Base-by-base conservation (phyloP, 2,113 vertebrate genomes). In the Eulemur macaco region DNA sequence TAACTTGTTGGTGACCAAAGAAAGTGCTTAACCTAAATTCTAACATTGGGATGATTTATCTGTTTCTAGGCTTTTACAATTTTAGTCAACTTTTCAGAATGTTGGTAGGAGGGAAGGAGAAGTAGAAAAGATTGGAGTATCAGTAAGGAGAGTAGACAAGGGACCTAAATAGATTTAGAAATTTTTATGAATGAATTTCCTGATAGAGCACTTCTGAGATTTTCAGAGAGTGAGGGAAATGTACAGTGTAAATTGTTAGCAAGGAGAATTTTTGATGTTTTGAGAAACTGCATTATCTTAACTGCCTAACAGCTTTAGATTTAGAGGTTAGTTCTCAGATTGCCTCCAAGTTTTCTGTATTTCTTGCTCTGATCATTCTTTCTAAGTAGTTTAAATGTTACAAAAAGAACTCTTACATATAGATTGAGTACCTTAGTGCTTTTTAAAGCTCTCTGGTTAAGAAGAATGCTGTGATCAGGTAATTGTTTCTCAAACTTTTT, bases 1-100 rank as follows among this genome's bases (percentile, higher is more conserved):
- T 20, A 64, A 27, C 63, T 97, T 81, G 6, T 86, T 94, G 64
- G 54, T 97, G 39, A 80, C 58, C 60, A 71, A 69, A 27, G 89
- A 50, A 88, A 73, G 45, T 85, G 23, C 23, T 88, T 92, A 69
- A 50, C 47, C 10, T 25, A 20, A 92, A 87, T 80, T 92, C 9
- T 80, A 81, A 25, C 12, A 39, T 20, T 74, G 81, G 20, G 27
- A 1, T 81, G 64, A 45, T 66, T 71, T 94, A 39, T 89, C 17
- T 94, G 8, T 60, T 64, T 82, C 5, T 68, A 45, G 14, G 12
- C 17, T 86, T 86, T 45, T 15, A 5, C 2, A 50, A 63, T 71
- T 93, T 63, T 64, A 21, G 42, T 84, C 12, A 74, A 1, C 20
- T 88, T 84, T 58, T 83, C 34, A 86, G 34, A 94, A 10, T 82